These are phyloP conservation scores for Podarcis cretensis DNA, from an alignment of 2,113 vertebrate species.

Conservation along the genomic window DNA sequence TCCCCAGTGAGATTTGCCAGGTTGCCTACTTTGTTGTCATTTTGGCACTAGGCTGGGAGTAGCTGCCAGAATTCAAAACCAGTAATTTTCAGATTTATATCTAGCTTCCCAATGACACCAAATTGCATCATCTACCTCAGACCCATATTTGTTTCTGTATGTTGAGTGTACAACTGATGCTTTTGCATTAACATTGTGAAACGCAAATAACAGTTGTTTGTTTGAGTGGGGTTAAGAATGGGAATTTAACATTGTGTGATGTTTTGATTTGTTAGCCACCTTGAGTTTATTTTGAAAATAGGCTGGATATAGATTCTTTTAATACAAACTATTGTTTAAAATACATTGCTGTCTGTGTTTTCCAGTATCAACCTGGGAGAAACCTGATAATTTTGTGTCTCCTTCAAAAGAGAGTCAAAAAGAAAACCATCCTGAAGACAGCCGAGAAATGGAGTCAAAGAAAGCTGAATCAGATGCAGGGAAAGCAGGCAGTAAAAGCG, in stretches of 20 bases:
- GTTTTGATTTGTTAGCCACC: background rate
- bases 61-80: background rate
- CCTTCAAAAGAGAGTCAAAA: constrained; percentile 48
- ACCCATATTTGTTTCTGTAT: background rate
- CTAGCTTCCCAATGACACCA: background rate
- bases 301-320: background rate
- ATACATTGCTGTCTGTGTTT: constrained; percentile 34
- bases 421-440: constrained; percentile 34
- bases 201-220: constrained; percentile 39
- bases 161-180: background rate
- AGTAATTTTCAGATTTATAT: background rate
- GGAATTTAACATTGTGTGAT: background rate
- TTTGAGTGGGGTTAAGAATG: background rate
- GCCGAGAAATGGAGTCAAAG: constrained; percentile 43
- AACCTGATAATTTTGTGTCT: constrained; percentile 80
- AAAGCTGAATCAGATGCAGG: constrained; percentile 64
- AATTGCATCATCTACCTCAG: background rate
- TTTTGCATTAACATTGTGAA: background rate
- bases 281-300: background rate
- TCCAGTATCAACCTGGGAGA: constrained; percentile 94
- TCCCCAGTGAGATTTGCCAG: background rate
- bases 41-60: background rate
- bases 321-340: background rate
- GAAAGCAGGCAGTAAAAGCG: constrained; percentile 42
- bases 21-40: background rate